Percentiles rank a stretch among this genome's conserved stretches.
phyloP scores from a whole-genome alignment of 2,888 invertebrate species.

The Mimumesa dahlbomi region DNA sequence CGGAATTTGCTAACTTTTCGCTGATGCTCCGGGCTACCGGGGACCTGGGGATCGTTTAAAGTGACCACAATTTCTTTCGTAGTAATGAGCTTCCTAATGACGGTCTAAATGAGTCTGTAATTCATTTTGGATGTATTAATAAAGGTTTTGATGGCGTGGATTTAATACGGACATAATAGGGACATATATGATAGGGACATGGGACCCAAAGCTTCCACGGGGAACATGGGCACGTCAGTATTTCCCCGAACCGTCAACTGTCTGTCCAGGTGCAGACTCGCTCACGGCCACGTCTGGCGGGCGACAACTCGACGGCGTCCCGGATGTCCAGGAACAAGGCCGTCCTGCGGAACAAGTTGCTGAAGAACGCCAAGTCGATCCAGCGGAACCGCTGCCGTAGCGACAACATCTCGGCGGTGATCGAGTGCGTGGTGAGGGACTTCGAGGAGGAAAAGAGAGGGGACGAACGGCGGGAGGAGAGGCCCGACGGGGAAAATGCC shows the following conservation, averaged over 20 bases:
- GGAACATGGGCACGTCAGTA: neutral
- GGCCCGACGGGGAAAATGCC: slow-evolving; percentile 34
- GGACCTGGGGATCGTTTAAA: too few relatives aligned
- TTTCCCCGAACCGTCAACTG: slow-evolving; percentile 32
- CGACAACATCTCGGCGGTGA: slow-evolving; percentile 73
- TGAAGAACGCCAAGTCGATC: slow-evolving; percentile 77
- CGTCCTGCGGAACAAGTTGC: slow-evolving; percentile 74
- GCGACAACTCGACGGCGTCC: slow-evolving; percentile 64
- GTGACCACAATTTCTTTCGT: too few relatives aligned
- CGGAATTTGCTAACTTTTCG: too few relatives aligned
- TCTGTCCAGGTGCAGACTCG: slow-evolving; percentile 72
- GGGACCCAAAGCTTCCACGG: neutral
- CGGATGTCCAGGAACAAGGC: slow-evolving; percentile 72
- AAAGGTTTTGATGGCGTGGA: too few relatives aligned
- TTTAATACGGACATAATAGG: too few relatives aligned
- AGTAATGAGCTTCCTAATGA: too few relatives aligned
- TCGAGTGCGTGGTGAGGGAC: slow-evolving; percentile 71
- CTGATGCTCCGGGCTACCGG: too few relatives aligned
- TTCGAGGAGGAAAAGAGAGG: too few relatives aligned
- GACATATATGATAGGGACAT: neutral
- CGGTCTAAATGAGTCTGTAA: too few relatives aligned
- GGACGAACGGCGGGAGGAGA: too few relatives aligned
- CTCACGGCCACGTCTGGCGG: slow-evolving; percentile 67
- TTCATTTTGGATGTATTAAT: too few relatives aligned
- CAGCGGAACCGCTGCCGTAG: slow-evolving; percentile 73